Percentiles rank a stretch among this genome's conserved stretches.
These are phyloP conservation scores for Endotricha flammealis DNA, from an alignment of 2,888 invertebrate species.

Conservation along the genomic window DNA sequence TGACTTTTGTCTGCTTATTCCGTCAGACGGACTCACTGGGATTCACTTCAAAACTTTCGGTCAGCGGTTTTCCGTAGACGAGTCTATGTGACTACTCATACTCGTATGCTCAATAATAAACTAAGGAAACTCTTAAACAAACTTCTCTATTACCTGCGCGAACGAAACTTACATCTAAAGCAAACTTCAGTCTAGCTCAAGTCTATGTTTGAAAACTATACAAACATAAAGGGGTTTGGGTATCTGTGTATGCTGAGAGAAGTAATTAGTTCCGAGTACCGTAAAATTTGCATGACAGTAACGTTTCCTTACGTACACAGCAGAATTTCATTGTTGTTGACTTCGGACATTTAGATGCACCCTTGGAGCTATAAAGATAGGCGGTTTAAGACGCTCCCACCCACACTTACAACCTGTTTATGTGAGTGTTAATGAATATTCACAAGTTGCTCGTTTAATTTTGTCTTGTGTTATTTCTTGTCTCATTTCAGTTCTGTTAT, in stretches of 20 bases:
- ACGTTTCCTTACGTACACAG: conserved; percentile 36
- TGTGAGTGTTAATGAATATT: conserved; percentile 53
- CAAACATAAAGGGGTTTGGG: conserved; percentile 55
- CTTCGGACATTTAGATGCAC: conserved; percentile 49
- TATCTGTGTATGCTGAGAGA: conserved; percentile 35
- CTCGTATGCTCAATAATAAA: conserved; percentile 40
- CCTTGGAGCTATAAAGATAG: conserved; percentile 48
- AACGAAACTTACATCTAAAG: conserved; percentile 55
- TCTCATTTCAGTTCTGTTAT: not conserved
- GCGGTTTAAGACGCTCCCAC: conserved; percentile 27
- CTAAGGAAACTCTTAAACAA: conserved; percentile 41
- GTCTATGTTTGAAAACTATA: conserved; percentile 53
- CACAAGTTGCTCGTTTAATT: conserved; percentile 21
- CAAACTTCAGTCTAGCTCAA: conserved; percentile 40
- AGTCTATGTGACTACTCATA: conserved; percentile 15
- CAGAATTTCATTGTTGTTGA: conserved; percentile 23
- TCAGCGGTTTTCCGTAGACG: not conserved
- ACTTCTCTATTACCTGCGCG: conserved; percentile 53
- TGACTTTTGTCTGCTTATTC: too few relatives aligned
- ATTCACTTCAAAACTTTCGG: not conserved
- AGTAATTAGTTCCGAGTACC: conserved; percentile 62
- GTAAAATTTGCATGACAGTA: conserved; percentile 62
- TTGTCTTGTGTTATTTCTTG: conserved; percentile 2
- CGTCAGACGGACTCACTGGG: too few relatives aligned
- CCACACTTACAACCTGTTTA: conserved; percentile 29